Evolutionary conservation across 2,888 invertebrate genomes (phyloP), one percentile per base, ranked within the genome.

Genomic region (Latheticus oryzae): DNA sequence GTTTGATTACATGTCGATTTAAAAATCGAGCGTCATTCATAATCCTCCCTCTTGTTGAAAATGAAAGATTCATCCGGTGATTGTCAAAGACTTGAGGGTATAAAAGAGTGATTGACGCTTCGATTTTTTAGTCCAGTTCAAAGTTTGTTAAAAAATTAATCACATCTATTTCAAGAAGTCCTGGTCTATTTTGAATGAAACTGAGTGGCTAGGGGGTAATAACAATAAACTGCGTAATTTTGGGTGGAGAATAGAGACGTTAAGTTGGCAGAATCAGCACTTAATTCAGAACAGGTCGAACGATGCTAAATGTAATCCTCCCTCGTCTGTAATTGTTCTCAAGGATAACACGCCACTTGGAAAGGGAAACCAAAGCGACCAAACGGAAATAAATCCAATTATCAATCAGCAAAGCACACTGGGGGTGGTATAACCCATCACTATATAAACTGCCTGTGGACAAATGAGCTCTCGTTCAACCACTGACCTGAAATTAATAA

Each of bases 331-430:
- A 61, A 61, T 58, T 58, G 57, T 54, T 54, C 47, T 48, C 50
- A 53, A 60, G 60, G 60, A 57, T 57, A 52, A 48, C 57, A 32
- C 51, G 26, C 50, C 17, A 50, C 38, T 50, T 58, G 40, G 55
- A 37, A 52, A 35, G 60, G 61, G 51, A 35, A 53, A 53, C 53
- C 40, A 48, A 48, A 53, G 56, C 59, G 53, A 40, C 53, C 62
- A 53, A 40, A 62, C 58, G 62, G 59, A 62, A 62, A 57, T 62
- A 62, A 62, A 62, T 62, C 58, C 60, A 62, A 62, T 62, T 62
- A 62, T 62, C 62, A 62, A 62, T 62, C 62, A 62, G 53, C 57
- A n/a, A n/a, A 38, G 54, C 55, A 52, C 57, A 54, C 54, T 43
- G 58, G 56, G 58, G n/a, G n/a, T 38, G 59, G 48, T 38, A 60